A percentile compares a stretch with the other conserved stretches of the same genome.
phyloP scores from a whole-genome alignment of 2,797 vertebrate species.

The Tinamus major region DNA sequence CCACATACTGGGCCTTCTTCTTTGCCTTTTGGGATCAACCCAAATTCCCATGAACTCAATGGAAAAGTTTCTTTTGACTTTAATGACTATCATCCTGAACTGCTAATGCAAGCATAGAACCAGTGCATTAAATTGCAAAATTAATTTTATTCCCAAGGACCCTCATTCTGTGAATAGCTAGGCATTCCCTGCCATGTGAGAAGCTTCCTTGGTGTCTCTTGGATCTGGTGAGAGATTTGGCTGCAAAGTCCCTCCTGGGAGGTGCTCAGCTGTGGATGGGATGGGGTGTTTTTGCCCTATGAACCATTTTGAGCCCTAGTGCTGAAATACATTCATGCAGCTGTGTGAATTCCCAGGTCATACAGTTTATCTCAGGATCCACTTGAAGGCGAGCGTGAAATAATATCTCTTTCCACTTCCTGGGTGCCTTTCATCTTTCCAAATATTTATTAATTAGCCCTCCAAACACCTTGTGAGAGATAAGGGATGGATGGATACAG shows the following conservation, averaged over 20 bases:
- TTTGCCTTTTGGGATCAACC: neutral
- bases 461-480: conserved; percentile 6
- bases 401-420: conserved; percentile 24
- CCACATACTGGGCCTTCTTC: neutral
- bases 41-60: neutral
- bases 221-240: neutral
- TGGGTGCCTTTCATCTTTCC: conserved; percentile 32
- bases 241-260: neutral
- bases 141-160: neutral
- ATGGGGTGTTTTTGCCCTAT: neutral
- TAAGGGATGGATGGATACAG: neutral
- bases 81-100: neutral
- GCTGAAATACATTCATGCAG: neutral
- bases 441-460: conserved; percentile 61
- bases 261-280: neutral
- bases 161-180: neutral
- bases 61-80: neutral
- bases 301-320: rapidly evolving
- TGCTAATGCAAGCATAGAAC: neutral
- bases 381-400: neutral
- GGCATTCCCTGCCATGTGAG: neutral
- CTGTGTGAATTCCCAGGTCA: neutral
- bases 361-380: neutral
- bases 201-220: neutral
- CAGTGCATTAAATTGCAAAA: neutral